Percentiles rank a stretch among this genome's conserved stretches.
These are phyloP conservation scores for Disparrhopalites patrizii DNA, from an alignment of 2,888 invertebrate species.

Conservation along the genomic window DNA sequence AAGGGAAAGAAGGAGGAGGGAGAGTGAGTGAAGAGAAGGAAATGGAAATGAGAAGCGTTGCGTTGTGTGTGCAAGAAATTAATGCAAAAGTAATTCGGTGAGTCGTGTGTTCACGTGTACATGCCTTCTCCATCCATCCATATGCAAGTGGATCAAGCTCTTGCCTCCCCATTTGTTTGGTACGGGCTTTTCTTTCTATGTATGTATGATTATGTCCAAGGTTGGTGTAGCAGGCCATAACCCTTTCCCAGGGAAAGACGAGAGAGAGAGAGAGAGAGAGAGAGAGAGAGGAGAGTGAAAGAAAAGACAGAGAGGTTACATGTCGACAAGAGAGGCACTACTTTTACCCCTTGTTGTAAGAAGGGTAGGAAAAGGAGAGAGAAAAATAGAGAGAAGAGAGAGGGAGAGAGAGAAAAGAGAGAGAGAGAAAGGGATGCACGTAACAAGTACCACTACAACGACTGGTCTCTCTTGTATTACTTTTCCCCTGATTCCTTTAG, in stretches of 20 bases:
- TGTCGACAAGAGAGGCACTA: too few relatives aligned
- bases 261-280: too few relatives aligned
- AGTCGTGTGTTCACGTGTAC: constrained; percentile 28
- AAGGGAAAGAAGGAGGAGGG: neutral
- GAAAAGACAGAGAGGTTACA: too few relatives aligned
- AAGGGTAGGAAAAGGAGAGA: too few relatives aligned
- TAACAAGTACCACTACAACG: neutral
- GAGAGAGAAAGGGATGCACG: too few relatives aligned
- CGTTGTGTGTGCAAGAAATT: constrained; percentile 43
- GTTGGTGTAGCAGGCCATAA: too few relatives aligned
- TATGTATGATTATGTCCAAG: neutral
- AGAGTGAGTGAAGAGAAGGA: constrained; percentile 25
- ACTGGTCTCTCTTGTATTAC: neutral
- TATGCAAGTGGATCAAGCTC: constrained; percentile 22
- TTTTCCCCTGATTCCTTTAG: neutral
- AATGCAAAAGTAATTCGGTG: constrained; percentile 45
- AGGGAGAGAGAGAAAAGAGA: too few relatives aligned
- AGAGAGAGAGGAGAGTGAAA: too few relatives aligned
- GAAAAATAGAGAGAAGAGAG: too few relatives aligned
- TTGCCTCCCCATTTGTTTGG: too few relatives aligned
- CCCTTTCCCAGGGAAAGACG: too few relatives aligned
- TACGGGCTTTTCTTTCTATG: neutral
- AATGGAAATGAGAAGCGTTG: constrained; percentile 36
- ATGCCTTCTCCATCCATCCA: constrained; percentile 21
- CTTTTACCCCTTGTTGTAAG: too few relatives aligned